Conservation (phyloP, 2,797 vertebrate species). For the Coluber constrictor region DNA sequence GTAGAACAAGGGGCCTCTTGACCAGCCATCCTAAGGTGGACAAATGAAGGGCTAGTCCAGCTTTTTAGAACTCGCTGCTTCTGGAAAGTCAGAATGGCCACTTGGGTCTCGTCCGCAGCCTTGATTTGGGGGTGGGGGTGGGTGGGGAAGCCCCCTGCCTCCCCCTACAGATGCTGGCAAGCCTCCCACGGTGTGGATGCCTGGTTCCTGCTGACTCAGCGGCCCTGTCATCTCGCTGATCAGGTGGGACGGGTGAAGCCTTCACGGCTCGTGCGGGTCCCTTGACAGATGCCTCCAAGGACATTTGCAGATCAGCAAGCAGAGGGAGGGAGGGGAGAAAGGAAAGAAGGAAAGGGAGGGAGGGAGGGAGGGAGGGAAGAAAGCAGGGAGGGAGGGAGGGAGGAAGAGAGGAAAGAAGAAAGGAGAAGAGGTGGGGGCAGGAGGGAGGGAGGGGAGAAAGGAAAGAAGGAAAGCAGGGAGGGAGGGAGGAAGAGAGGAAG, state of each 20-base stretch:
- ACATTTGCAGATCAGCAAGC: slow-evolving; percentile 49
- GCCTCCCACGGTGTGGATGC: not conserved
- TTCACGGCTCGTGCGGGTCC: slow-evolving; percentile 42
- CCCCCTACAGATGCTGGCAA: slow-evolving; percentile 38
- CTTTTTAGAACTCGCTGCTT: not conserved
- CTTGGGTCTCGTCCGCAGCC: no score
- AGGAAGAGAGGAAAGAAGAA: no score
- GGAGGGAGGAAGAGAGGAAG: no score
- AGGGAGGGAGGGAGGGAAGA: no score
- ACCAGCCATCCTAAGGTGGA: not conserved
- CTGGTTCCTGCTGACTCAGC: not conserved
- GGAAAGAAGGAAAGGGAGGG: no score
- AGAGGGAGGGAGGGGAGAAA: not conserved
- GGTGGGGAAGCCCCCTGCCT: not conserved
- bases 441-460: no score
- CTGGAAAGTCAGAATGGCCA: not conserved
- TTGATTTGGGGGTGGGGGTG: no score
- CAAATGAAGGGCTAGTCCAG: not conserved
- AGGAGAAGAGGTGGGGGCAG: no score
- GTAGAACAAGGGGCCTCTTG: accelerated
- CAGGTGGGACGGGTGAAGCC: slow-evolving; percentile 44
- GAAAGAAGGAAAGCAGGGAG: no score
- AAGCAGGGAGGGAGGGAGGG: no score
- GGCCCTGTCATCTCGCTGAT: slow-evolving; percentile 47
- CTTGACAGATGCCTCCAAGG: slow-evolving; percentile 57